A percentile compares a stretch with the other conserved stretches of the same genome.
Conservation (phyloP, 2,797 vertebrate genomes). For the Malacoraja senta region DNA sequence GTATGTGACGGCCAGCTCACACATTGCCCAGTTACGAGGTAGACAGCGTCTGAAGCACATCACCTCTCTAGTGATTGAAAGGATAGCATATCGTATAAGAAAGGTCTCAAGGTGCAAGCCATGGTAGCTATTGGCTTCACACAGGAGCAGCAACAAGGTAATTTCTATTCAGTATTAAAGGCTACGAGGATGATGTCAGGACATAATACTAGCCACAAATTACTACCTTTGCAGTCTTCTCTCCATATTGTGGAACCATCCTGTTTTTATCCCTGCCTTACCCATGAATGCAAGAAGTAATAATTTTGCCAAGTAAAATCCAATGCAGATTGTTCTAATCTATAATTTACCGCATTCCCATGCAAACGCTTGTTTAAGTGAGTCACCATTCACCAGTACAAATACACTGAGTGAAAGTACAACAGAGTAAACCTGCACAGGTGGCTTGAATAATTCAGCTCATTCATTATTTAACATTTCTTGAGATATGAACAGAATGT, state of each 20-base stretch:
- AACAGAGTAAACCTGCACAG: not conserved
- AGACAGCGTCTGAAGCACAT: not conserved
- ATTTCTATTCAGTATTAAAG: not conserved
- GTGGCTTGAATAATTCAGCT: constrained; percentile 1
- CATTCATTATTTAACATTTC: constrained; percentile 8
- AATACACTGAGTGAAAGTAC: constrained; percentile 4
- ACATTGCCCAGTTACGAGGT: not conserved
- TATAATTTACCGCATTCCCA: not conserved
- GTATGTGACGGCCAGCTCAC: not conserved
- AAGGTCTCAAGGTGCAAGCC: not conserved
- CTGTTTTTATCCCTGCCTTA: not conserved
- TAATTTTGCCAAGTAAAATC: not conserved
- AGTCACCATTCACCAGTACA: constrained; percentile 16
- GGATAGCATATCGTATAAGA: not conserved
- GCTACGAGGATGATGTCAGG: not conserved
- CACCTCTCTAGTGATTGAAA: not conserved
- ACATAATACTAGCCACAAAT: not conserved
- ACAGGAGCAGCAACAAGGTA: not conserved
- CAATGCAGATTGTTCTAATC: not conserved
- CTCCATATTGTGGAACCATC: not conserved
- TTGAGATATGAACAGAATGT: not conserved
- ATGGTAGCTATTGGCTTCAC: not conserved
- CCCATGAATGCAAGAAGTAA: too few species aligned
- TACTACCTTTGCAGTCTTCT: not conserved
- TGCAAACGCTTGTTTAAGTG: not conserved